phyloP scores from a whole-genome alignment of 2,113 vertebrate genomes.

The Clinocottus analis region DNA sequence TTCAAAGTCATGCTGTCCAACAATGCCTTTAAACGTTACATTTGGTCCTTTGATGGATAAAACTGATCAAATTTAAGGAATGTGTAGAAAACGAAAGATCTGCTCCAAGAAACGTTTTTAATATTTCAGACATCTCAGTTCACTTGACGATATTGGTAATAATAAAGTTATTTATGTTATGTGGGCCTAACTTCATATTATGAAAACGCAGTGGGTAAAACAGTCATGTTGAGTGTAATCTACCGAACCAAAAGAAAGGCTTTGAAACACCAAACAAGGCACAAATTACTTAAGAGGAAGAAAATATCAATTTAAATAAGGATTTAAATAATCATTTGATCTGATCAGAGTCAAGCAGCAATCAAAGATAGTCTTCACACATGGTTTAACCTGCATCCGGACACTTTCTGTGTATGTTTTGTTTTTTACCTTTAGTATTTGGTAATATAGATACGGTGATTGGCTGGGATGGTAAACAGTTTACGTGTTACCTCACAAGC shows the following conservation, averaged over 20 bases:
- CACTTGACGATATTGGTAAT: not conserved
- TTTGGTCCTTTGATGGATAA: not conserved
- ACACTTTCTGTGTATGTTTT: not conserved
- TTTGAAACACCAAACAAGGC: constrained; percentile 56
- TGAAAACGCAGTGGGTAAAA: not conserved
- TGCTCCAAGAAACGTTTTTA: not conserved
- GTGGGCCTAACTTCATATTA: not conserved
- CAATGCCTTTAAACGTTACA: constrained; percentile 9
- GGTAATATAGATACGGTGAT: not conserved
- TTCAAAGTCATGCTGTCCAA: not conserved
- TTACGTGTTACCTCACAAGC: not conserved
- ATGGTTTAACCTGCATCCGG: constrained; percentile 1
- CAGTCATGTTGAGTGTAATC: not conserved
- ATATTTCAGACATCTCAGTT: constrained; percentile 9
- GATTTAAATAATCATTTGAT: constrained; percentile 1
- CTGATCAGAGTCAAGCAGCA: constrained; percentile 10
- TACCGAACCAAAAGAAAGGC: not conserved
- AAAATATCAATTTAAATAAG: constrained; percentile 14
- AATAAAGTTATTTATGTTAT: constrained; percentile 19
- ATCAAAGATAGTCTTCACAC: not conserved
- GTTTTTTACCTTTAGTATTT: constrained; percentile 16
- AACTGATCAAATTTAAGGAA: not conserved
- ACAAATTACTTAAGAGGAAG: constrained; percentile 35
- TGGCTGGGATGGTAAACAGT: not conserved
- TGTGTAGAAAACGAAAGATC: not conserved